A percentile compares a stretch with the other conserved stretches of the same genome.
phyloP scores from a whole-genome alignment of 1,140 invertebrate genomes.

The Atta texana region DNA sequence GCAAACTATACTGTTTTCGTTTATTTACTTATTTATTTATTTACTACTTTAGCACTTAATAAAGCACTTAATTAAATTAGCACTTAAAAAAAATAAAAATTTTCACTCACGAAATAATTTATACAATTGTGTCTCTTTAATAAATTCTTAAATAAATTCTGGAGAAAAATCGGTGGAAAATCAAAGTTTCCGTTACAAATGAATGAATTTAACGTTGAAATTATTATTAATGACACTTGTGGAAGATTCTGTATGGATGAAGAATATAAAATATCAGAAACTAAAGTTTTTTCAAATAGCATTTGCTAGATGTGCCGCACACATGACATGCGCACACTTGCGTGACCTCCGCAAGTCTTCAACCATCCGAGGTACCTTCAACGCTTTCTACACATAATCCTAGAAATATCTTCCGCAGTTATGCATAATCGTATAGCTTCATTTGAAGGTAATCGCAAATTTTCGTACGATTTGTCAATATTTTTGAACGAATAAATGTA shows the following conservation, averaged over 20 bases:
- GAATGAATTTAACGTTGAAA: not conserved
- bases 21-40: not conserved
- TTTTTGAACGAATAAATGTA: not conserved
- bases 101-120: not conserved
- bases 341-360: slow-evolving; percentile 21
- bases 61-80: not conserved
- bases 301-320: not conserved
- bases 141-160: not conserved
- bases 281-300: not conserved
- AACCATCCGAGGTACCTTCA: slow-evolving; percentile 55
- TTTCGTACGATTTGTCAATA: not conserved
- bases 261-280: not conserved
- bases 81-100: not conserved
- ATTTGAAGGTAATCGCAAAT: slow-evolving; percentile 18
- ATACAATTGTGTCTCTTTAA: not conserved
- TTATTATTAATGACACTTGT: not conserved
- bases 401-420: slow-evolving; percentile 63
- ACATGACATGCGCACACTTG: slow-evolving; percentile 37
- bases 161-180: not conserved
- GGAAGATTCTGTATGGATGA: not conserved
- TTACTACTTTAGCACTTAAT: not conserved
- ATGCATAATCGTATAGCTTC: slow-evolving; percentile 36
- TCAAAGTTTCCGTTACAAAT: not conserved
- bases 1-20: not conserved
- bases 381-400: slow-evolving; percentile 78